Conservation (phyloP, 2,888 invertebrate species). For the Hemistola chrysoprasaria region DNA sequence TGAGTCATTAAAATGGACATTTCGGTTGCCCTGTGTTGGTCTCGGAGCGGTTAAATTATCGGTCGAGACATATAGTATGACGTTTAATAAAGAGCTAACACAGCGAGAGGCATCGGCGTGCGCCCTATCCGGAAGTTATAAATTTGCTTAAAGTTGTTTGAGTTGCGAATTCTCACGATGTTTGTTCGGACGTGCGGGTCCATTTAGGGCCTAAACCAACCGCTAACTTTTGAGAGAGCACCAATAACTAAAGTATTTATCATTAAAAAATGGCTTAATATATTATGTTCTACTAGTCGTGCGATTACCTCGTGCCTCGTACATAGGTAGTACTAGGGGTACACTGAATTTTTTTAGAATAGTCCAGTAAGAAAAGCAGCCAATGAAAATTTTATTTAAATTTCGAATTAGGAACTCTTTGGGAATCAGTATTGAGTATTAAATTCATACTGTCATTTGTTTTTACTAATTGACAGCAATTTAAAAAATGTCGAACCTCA, state of each 20-base stretch:
- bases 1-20: slow-evolving; percentile 25
- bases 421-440: no score
- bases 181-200: slow-evolving; percentile 78
- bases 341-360: no score
- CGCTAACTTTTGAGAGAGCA: slow-evolving; percentile 63
- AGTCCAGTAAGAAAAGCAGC: no score
- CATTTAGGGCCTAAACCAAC: slow-evolving; percentile 71
- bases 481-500: no score
- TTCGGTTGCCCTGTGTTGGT: slow-evolving; percentile 21
- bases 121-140: slow-evolving; percentile 72
- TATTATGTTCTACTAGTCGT: no score
- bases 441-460: no score
- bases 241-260: slow-evolving; percentile 57
- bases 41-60: slow-evolving; percentile 22
- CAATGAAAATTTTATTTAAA: no score
- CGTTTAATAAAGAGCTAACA: slow-evolving; percentile 26
- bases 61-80: slow-evolving; percentile 21
- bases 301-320: no score
- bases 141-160: slow-evolving; percentile 79
- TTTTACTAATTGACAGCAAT: no score
- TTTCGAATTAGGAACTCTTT: no score
- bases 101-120: slow-evolving; percentile 51
- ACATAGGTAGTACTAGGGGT: no score
- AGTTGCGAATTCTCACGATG: slow-evolving; percentile 73
- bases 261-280: slow-evolving; percentile 44